Percentiles rank a stretch among this genome's conserved stretches.
Conservation (phyloP, 2,113 vertebrate species). For the Nycticryphes semicollaris region DNA sequence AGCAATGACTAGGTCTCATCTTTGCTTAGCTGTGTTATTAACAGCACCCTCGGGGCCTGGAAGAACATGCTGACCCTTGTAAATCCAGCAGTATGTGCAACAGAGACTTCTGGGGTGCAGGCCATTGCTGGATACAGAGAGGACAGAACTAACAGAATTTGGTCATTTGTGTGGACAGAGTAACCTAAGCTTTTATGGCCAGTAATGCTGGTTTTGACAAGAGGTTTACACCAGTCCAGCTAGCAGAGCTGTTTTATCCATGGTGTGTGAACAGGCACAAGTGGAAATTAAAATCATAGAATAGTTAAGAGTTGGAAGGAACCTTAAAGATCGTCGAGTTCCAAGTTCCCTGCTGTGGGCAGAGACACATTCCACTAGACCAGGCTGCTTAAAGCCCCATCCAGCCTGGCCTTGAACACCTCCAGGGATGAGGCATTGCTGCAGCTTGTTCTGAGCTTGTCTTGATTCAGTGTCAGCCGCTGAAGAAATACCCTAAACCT, state of each 20-base stretch:
- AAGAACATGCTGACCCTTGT: background rate
- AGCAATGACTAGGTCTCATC: background rate
- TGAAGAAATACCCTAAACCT: background rate
- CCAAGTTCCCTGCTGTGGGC: too few species aligned
- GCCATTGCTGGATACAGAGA: background rate
- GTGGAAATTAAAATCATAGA: background rate
- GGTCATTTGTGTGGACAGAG: background rate
- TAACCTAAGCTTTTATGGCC: background rate
- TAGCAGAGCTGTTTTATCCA: background rate
- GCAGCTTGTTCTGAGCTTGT: background rate
- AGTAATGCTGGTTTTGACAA: background rate
- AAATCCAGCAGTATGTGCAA: background rate
- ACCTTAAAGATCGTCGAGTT: too few species aligned
- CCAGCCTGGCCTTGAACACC: too few species aligned
- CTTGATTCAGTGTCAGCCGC: background rate
- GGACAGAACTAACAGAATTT: background rate
- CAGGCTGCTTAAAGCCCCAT: too few species aligned
- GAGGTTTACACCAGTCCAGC: background rate
- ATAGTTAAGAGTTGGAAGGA: too few species aligned
- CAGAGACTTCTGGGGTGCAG: background rate
- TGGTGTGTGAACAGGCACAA: background rate
- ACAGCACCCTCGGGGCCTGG: rapidly evolving
- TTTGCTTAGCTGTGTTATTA: background rate
- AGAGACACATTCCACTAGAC: too few species aligned
- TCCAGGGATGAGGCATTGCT: background rate